These are phyloP conservation scores for Ceryle rudis DNA, from an alignment of 2,797 vertebrate genomes.

Conservation along the genomic window DNA sequence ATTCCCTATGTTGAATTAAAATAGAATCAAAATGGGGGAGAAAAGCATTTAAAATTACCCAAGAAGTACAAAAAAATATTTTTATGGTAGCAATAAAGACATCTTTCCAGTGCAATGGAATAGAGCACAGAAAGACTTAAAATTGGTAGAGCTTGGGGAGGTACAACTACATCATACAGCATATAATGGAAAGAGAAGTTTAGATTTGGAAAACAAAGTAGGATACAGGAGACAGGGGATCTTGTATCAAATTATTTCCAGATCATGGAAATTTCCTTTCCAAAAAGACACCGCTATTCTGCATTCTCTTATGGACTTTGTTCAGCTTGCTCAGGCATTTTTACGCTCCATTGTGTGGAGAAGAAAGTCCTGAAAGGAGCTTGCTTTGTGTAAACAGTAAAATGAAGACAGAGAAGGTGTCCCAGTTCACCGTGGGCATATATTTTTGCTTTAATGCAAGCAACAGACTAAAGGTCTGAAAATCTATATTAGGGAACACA, in stretches of 20 bases:
- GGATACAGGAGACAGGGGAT: neutral
- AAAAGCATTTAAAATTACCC: neutral
- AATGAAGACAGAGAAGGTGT: neutral
- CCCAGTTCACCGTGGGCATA: neutral
- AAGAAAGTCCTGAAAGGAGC: neutral
- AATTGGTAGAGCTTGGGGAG: neutral
- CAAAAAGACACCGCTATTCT: neutral
- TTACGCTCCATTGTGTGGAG: fast-evolving
- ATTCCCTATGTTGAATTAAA: neutral
- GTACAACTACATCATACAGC: neutral
- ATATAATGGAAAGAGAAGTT: neutral
- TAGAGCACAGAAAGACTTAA: neutral
- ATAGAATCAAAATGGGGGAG: neutral
- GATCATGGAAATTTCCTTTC: neutral
- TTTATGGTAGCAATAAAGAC: neutral
- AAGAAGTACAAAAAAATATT: neutral
- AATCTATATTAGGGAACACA: fast-evolving
- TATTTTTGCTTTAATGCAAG: neutral
- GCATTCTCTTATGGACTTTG: neutral
- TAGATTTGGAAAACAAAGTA: neutral
- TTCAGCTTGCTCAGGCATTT: neutral
- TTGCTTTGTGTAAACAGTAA: neutral
- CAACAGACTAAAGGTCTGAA: neutral
- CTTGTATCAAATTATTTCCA: neutral
- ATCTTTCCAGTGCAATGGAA: neutral